A percentile compares a stretch with the other conserved stretches of the same genome.
Evolutionary conservation across 2,888 invertebrate species (phyloP).

Genomic region (Cristatella mucedo): DNA sequence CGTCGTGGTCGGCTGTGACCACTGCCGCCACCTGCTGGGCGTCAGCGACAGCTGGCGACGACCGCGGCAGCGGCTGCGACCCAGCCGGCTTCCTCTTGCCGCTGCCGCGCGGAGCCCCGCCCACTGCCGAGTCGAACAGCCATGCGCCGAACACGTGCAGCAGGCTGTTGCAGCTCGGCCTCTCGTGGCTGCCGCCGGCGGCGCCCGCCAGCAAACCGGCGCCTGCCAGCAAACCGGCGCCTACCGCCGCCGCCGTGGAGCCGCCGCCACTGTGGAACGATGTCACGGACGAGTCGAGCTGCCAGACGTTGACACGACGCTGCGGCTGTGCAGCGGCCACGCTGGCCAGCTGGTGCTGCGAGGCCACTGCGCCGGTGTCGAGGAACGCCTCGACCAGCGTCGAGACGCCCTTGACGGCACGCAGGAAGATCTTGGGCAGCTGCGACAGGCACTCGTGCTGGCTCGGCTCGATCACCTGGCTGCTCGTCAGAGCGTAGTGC

Average conservation of each 20-base stretch:
- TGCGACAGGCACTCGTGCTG: conserved; percentile 48
- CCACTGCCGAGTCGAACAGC: conserved; percentile 85
- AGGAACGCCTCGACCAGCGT: conserved; percentile 86
- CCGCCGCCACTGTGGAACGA: no score
- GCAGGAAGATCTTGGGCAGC: conserved; percentile 73
- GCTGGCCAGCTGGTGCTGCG: conserved; percentile 26
- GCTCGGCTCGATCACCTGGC: conserved; percentile 59
- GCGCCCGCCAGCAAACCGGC: conserved; percentile 14
- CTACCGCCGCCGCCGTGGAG: no score
- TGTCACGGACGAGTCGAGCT: no score
- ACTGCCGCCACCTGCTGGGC: neutral
- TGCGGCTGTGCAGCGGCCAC: no score
- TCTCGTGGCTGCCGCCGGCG: conserved; percentile 16
- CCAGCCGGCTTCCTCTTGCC: conserved; percentile 1
- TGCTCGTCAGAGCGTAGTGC: conserved; percentile 64
- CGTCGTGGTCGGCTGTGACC: no score
- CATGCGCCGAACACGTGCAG: conserved; percentile 87
- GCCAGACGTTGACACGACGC: no score
- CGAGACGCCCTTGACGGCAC: conserved; percentile 80
- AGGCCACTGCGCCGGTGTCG: conserved; percentile 46
- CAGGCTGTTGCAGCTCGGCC: conserved; percentile 85
- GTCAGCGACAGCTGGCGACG: conserved; percentile 11
- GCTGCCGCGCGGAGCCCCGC: conserved; percentile 51
- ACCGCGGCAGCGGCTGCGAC: no score
- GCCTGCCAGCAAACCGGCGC: conserved; percentile 47